phyloP scores from a whole-genome alignment of 1,140 invertebrate genomes.

The Drosophila lacertosa region DNA sequence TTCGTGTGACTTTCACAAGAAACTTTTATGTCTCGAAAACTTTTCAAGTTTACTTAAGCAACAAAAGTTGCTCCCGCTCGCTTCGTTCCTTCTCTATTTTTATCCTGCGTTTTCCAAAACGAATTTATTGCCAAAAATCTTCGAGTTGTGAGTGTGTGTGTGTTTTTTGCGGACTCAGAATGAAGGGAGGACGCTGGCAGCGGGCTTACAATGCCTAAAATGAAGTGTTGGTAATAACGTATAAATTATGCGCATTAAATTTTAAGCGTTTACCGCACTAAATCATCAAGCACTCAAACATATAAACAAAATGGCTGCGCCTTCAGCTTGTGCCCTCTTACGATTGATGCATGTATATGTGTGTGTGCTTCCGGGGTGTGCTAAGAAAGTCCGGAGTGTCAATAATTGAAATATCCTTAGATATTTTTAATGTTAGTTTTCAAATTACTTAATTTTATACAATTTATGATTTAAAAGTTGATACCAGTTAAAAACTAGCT shows the following conservation, averaged over 20 bases:
- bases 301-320: constrained; percentile 37
- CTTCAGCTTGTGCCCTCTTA: not conserved
- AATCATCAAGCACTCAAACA: constrained; percentile 42
- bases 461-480: too few relatives aligned
- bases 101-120: constrained; percentile 36
- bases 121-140: constrained; percentile 74
- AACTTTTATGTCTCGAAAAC: constrained; percentile 82
- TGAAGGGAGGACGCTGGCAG: not conserved
- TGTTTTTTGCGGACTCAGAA: constrained; percentile 13
- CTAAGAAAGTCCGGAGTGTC: not conserved
- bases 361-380: constrained; percentile 3
- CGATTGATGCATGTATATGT: not conserved
- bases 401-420: not conserved
- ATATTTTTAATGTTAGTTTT: too few relatives aligned
- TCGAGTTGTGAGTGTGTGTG: constrained; percentile 22
- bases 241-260: constrained; percentile 79
- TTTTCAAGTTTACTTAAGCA: constrained; percentile 83
- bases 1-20: constrained; percentile 81
- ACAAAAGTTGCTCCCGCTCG: constrained; percentile 72
- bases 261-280: constrained; percentile 48
- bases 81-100: constrained; percentile 40
- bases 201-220: constrained; percentile 31
- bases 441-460: too few relatives aligned
- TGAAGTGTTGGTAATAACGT: constrained; percentile 72
- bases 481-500: too few relatives aligned